Conservation (phyloP, 2,888 invertebrate genomes). For the Prosopocoilus inquinatus region DNA sequence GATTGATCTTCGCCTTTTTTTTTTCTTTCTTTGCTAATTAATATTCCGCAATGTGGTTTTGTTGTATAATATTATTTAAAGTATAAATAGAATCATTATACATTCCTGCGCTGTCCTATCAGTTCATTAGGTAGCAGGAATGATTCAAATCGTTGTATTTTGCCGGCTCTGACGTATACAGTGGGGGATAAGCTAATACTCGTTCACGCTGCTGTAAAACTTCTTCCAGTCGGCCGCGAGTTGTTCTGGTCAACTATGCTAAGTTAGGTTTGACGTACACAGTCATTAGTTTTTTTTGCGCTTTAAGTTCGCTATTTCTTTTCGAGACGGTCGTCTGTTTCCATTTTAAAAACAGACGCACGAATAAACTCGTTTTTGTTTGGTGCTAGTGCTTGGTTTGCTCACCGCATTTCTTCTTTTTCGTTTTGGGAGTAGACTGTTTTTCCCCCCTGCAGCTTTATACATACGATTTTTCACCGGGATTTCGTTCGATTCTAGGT, state of each 20-base stretch:
- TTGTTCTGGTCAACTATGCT: constrained; percentile 2
- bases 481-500: neutral
- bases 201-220: constrained; percentile 1
- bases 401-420: too few relatives aligned
- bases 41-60: too few relatives aligned
- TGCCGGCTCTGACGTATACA: constrained; percentile 5
- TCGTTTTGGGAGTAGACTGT: too few relatives aligned
- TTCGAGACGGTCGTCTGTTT: neutral
- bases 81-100: neutral
- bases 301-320: constrained; percentile 1
- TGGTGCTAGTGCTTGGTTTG: too few relatives aligned
- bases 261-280: constrained; percentile 1
- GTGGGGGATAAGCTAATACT: constrained; percentile 2
- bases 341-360: too few relatives aligned
- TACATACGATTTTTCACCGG: neutral
- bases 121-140: constrained; percentile 2
- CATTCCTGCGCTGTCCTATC: neutral
- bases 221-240: constrained; percentile 3
- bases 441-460: too few relatives aligned
- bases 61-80: too few relatives aligned
- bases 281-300: neutral
- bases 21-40: too few relatives aligned
- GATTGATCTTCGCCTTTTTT: too few relatives aligned
- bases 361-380: too few relatives aligned
- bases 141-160: constrained; percentile 1